Base-by-base conservation (phyloP, 2,888 invertebrate species). In the Cryptocephalus moraei region DNA sequence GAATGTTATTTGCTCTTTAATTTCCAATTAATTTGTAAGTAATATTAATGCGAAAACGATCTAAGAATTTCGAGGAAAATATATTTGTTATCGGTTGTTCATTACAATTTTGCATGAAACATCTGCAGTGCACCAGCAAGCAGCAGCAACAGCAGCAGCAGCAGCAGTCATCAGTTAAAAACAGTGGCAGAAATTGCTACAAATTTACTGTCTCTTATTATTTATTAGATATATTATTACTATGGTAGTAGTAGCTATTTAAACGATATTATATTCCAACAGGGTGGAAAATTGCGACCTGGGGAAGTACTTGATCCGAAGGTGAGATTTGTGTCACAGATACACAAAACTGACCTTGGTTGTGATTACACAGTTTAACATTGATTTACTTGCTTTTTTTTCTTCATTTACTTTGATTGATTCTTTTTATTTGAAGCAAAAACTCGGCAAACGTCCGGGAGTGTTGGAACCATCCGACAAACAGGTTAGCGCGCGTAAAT, bases 261-360 rank as follows among this genome's bases (percentile, higher is more conserved):
- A 53, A 55, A 45, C 52, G 39, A 46, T 45, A 52, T 60, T 50
- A 63, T 62, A 60, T 76, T 74, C 76, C 75, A 73, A 71, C 79
- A 81, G 80, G 79, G 76, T 75, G 80, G 80, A 75, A 81, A 77
- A 75, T 82, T 85, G 75, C 83, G 84, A 73, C 85, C 84, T 70
- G 85, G 84, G 74, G 84, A 85, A 76, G 79, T 85, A 68, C 75
- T 78, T 72, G 83, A 84, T 72, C 74, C 76, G 71, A 84, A 84
- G 84, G 84, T 84, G 80, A 80, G 79, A 76, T 76, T 78, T 78
- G 77, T 77, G 77, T 76, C 73, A 66, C 64, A 51, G 36, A 56
- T 36, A 67, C 69, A 69, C 68, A 70, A 69, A 70, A 63, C 68
- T 64, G 68, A 68, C 70, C 69, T 69, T 68, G 60, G 62, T 58